These are phyloP conservation scores for Rhinoptilus africanus DNA, from an alignment of 2,113 vertebrate genomes.

Conservation along the genomic window DNA sequence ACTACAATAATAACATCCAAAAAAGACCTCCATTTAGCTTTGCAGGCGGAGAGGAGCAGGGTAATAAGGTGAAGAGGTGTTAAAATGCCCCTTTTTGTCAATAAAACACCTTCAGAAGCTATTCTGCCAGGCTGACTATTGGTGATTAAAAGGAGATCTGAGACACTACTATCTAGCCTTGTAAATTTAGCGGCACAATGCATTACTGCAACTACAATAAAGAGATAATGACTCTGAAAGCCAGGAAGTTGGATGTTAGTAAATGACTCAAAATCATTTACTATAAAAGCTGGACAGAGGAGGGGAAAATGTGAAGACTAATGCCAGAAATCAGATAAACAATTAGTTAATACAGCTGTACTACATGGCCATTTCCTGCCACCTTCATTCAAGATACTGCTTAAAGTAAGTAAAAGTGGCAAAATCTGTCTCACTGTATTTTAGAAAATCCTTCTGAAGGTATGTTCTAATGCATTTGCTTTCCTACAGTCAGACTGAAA, in stretches of 20 bases:
- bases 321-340: not conserved
- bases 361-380: not conserved
- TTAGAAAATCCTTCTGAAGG: not conserved
- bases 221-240: not conserved
- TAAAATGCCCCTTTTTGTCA: not conserved
- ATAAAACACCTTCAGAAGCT: not conserved
- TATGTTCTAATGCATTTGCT: not conserved
- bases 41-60: not conserved
- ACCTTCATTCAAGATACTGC: not conserved
- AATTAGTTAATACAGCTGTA: not conserved
- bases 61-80: not conserved
- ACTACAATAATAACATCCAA: not conserved
- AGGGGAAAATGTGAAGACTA: not conserved
- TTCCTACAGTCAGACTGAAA: not conserved
- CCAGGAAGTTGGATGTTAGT: not conserved
- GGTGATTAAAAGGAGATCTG: not conserved
- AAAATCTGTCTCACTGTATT: not conserved
- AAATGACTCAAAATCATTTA: not conserved
- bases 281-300: not conserved
- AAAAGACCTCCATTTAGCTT: not conserved
- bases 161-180: not conserved
- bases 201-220: not conserved
- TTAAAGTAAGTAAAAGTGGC: not conserved
- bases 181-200: not conserved
- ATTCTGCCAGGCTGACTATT: not conserved